Conservation (phyloP, 2,113 vertebrate genomes). For the Odontophorus gujanensis region DNA sequence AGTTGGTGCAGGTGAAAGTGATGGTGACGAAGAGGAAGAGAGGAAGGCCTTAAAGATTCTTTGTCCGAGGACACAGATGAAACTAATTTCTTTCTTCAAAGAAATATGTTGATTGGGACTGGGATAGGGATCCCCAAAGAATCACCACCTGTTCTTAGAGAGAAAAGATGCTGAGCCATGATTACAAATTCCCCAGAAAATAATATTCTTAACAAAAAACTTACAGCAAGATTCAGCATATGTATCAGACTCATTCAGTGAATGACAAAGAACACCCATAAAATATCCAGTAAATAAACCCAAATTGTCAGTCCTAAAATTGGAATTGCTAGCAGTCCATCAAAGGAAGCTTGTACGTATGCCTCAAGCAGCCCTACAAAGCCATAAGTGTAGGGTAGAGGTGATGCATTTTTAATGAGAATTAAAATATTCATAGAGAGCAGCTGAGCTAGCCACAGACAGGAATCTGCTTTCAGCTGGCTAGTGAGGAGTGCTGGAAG, state of each 20-base stretch:
- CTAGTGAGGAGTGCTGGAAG: neutral
- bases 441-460: neutral
- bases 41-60: neutral
- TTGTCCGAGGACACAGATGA: neutral
- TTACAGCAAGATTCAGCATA: neutral
- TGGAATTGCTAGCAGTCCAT: neutral
- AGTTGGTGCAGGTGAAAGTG: neutral
- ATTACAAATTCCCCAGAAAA: neutral
- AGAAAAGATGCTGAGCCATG: neutral
- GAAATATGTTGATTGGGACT: neutral
- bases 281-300: neutral
- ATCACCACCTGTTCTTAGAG: neutral
- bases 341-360: neutral
- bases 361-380: neutral
- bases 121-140: neutral
- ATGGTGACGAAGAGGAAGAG: neutral
- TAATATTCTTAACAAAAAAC: neutral
- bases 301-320: neutral
- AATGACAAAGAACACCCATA: neutral
- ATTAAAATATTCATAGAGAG: constrained; percentile 43
- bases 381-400: neutral
- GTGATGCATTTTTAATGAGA: constrained; percentile 25
- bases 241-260: neutral
- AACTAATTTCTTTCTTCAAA: neutral
- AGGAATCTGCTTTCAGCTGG: neutral